Evolutionary conservation across 2,113 vertebrate genomes (phyloP).

Genomic region (Campylomormyrus numenius): DNA sequence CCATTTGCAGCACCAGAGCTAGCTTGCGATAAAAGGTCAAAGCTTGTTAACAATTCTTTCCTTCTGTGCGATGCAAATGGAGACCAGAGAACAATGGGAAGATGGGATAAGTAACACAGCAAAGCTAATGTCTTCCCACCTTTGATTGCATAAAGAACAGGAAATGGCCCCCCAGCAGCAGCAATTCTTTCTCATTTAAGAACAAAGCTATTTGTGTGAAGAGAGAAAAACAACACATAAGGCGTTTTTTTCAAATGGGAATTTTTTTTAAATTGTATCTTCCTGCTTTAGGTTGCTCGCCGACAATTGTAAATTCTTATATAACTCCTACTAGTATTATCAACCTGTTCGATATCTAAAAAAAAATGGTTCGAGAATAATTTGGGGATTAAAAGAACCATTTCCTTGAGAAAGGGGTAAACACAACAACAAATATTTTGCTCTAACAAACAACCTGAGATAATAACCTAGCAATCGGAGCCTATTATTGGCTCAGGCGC

Average conservation of each 20-base stretch:
- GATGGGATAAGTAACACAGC: neutral
- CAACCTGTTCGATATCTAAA: neutral
- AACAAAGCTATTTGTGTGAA: neutral
- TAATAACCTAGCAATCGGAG: neutral
- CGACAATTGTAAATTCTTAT: neutral
- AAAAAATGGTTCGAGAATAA: neutral
- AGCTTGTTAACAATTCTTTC: neutral
- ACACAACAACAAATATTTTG: neutral
- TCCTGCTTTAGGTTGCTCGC: neutral
- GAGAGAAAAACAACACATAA: neutral
- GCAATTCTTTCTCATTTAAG: neutral
- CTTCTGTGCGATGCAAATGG: neutral
- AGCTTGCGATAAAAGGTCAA: constrained; percentile 1
- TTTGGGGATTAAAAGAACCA: neutral
- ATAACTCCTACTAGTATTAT: neutral
- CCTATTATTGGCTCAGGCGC: neutral
- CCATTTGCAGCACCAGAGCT: neutral
- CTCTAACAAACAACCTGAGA: neutral
- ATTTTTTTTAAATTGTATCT: neutral
- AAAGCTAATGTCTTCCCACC: neutral
- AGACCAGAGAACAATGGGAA: neutral
- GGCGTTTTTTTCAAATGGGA: neutral
- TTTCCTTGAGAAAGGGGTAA: neutral
- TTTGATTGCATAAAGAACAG: neutral
- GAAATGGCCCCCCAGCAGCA: neutral